Conservation (phyloP, 2,888 invertebrate species). For the Tetropium fuscum region DNA sequence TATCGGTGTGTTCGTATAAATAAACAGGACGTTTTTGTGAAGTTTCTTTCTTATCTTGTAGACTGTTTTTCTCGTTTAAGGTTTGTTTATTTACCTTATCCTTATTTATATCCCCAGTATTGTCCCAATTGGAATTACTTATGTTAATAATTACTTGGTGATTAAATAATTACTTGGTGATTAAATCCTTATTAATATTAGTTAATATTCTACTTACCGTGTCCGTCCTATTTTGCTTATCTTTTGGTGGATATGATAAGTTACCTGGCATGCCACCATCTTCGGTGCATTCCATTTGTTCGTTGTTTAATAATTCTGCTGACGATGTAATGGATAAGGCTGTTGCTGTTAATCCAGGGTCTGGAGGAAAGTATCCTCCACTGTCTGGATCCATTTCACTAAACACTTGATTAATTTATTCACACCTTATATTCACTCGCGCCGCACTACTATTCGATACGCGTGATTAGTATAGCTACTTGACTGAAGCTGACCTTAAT, state of each 20-base stretch:
- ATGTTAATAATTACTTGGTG: too few species aligned
- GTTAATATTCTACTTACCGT: not conserved
- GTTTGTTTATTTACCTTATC: not conserved
- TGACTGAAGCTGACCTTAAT: too few species aligned
- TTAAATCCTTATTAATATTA: not conserved
- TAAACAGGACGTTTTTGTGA: not conserved
- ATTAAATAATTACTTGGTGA: not conserved
- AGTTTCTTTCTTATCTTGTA: not conserved
- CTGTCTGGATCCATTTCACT: not conserved
- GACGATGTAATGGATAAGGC: not conserved
- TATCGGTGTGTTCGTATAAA: not conserved
- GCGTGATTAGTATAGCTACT: not conserved
- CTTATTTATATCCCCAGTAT: not conserved
- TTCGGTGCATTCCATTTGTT: not conserved
- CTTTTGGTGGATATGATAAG: not conserved
- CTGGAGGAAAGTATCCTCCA: not conserved
- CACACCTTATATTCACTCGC: not conserved
- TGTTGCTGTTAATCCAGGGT: not conserved
- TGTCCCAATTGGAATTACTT: too few species aligned
- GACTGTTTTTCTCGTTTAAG: not conserved
- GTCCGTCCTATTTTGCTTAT: not conserved
- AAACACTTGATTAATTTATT: not conserved
- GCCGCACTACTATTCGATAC: not conserved
- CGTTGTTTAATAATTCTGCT: not conserved
- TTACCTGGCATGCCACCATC: not conserved